Evolutionary conservation across 2,113 vertebrate genomes (phyloP).

Genomic region (Tyrannus savana): DNA sequence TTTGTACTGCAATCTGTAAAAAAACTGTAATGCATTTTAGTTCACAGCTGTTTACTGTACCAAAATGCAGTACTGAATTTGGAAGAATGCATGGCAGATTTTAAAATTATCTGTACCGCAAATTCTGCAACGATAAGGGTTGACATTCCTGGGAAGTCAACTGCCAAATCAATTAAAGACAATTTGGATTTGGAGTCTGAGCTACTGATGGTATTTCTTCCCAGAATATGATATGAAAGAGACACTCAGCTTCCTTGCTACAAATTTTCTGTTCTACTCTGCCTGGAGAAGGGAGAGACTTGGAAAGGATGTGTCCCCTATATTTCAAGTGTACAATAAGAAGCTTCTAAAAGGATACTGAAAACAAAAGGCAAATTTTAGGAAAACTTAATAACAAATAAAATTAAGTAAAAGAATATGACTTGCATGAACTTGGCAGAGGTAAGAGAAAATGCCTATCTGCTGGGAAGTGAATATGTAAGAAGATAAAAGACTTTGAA

Average conservation of each 20-base stretch:
- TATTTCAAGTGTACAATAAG: neutral
- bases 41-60: neutral
- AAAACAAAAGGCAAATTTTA: neutral
- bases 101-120: neutral
- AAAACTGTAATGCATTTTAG: neutral
- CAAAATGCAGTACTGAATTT: neutral
- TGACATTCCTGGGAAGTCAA: neutral
- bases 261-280: neutral
- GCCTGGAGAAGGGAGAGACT: neutral
- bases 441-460: slow-evolving; percentile 3
- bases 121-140: neutral
- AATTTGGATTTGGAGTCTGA: neutral
- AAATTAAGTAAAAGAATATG: neutral
- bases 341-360: neutral
- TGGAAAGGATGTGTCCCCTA: neutral
- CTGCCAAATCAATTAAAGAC: neutral
- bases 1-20: neutral
- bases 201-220: neutral
- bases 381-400: neutral
- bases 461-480: neutral
- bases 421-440: neutral
- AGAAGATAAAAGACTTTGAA: neutral
- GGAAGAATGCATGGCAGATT: neutral
- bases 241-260: neutral
- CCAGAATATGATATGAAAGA: neutral